Evolutionary conservation across 2,888 invertebrate species (phyloP).

Genomic region (Zhuqinia jingwanae): DNA sequence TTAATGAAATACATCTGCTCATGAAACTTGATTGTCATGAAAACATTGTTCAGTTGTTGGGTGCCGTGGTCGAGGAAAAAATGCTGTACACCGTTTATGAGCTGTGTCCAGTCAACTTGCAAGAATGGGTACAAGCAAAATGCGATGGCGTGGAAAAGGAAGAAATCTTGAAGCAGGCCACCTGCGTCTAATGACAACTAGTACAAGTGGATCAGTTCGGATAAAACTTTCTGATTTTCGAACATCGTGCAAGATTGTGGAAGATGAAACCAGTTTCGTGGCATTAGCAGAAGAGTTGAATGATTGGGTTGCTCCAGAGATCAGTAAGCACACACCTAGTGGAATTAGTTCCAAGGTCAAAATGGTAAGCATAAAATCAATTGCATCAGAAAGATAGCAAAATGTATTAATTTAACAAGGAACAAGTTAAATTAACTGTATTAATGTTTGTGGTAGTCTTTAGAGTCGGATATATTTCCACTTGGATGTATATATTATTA

Average conservation of each 20-base stretch:
- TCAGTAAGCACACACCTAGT: neutral
- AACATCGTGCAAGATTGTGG: too few species aligned
- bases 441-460: neutral
- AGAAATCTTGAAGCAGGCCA: neutral
- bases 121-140: neutral
- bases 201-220: neutral
- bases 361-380: neutral
- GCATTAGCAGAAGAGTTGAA: too few species aligned
- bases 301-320: too few species aligned
- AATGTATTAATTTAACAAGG: neutral
- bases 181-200: neutral
- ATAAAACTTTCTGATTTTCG: neutral
- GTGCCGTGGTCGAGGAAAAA: neutral
- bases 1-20: neutral
- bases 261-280: too few species aligned
- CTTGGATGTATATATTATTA: neutral
- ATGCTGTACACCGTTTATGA: neutral
- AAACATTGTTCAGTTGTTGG: neutral
- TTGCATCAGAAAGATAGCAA: neutral
- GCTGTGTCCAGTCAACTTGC: neutral
- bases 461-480: neutral
- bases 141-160: neutral
- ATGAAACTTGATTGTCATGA: neutral
- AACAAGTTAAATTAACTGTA: neutral
- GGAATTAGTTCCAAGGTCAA: neutral